Base-by-base conservation (phyloP, 2,888 invertebrate species). In the Muscina levida region DNA sequence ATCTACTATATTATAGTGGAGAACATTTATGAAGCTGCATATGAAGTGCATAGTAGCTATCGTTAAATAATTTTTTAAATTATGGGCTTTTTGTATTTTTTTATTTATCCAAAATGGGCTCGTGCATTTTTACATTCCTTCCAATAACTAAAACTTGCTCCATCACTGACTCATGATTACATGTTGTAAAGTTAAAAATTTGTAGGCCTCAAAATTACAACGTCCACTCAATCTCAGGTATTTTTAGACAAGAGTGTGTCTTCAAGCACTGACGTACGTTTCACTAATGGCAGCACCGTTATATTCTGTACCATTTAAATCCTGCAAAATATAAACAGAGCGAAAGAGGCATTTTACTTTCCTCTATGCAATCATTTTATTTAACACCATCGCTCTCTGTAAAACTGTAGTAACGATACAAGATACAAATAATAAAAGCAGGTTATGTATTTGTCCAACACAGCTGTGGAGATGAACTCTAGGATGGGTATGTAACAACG, bases 111-210 rank as follows among this genome's bases (percentile, higher is more conserved):
- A 3, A 31, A 31, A 31, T 31, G 3, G 31, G 8, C 31, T 5
- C 3, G 31, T n/a, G 31, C 11, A 13, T 8, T n/a, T n/a, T n/a
- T n/a, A n/a, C 13, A 57, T 57, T 73, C 83, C 82, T 65, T 79
- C 73, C 42, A 15, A 59, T 62, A 17, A 8, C 6, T 19, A 62
- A 62, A 66, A 82, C 84, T 83, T 19, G 5, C 67, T 31, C 59
- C 89, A 85, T 85, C 89, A 83, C 90, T 89, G 89, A 66, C 51
- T 72, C 82, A 87, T 90, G 89, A 90, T 90, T 89, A 89, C 88
- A 76, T 84, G 79, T 84, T 88, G 85, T 88, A 88, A 88, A 87
- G 84, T 81, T 83, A 86, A 85, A 85, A 87, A 85, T 83, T 86
- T 82, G 68, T 73, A 76, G 79, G 65, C 26, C 77, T 79, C 79